Base-by-base conservation (phyloP, 2,888 invertebrate species). In the Eristalinus sepulchralis region DNA sequence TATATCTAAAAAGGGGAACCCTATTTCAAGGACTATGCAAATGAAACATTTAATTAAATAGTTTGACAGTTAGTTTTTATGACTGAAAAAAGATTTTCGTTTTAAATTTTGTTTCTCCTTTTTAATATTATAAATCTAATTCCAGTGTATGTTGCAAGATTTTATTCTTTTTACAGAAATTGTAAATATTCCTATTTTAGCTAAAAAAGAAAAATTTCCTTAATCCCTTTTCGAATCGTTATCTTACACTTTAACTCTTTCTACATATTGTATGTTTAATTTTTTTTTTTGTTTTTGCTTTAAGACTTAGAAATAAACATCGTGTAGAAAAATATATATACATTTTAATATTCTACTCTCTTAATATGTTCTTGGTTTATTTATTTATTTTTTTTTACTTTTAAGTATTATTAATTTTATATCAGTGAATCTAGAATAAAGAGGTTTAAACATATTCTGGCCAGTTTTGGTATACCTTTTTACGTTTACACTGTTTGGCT, bases 311-410 rank as follows among this genome's bases (percentile, higher is more conserved):
- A 81, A 85, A 85, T 83, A 75, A 83, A 83, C 63, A 86, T 78
- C 73, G 70, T 83, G 83, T 86, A 86, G 86, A 86, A 86, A 87
- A 87, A 87, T 87, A 83, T 88, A 84, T 84, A 70, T 88, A 84
- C 88, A 83, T 81, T 88, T 87, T 78, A 57, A 63, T 82, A 72
- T 68, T 83, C 83, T 68, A 71, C 75, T 73, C 24, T 73, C 59
- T 68, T 67, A 75, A 60, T 60, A 71, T 55, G 60, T 82, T 71
- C 55, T 63, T 62, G 53, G 47, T 73, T 78, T n/a, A n/a, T n/a
- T 83, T 59, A 1, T 68, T 63, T 63, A 3, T 47, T 77, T 71
- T 67, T 20, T 62, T 60, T 31, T 70, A 59, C 24, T 11, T 72
- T 79, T 81, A 75, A 78, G 73, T 78, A 73, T 83, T 83, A 67